phyloP scores from a whole-genome alignment of 2,888 invertebrate species.

The Metalampra italica region DNA sequence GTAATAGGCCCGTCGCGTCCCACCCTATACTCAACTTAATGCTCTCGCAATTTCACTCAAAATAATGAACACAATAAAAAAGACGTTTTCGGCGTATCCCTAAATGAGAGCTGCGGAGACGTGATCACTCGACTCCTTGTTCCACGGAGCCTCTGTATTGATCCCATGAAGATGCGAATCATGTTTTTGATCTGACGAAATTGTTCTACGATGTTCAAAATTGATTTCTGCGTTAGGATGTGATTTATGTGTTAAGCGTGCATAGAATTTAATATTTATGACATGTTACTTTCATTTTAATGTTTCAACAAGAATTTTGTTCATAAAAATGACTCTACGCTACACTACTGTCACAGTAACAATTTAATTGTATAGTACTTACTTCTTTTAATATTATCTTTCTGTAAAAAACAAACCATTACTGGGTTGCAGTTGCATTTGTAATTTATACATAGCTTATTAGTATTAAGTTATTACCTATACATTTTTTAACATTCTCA shows the following conservation, averaged over 20 bases:
- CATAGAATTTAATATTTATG: conserved; percentile 1
- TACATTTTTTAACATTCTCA: too few species aligned
- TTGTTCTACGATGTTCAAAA: conserved; percentile 52
- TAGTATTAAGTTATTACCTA: too few species aligned
- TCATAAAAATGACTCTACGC: background rate
- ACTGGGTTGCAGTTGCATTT: too few species aligned
- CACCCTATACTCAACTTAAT: conserved; percentile 77
- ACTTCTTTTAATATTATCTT: too few species aligned
- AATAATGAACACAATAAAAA: conserved; percentile 74
- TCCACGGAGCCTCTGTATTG: conserved; percentile 36
- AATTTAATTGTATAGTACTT: too few species aligned
- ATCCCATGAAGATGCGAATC: conserved; percentile 36
- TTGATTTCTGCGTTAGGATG: conserved; percentile 25
- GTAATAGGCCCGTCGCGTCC: conserved; percentile 66
- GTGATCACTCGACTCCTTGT: conserved; percentile 39
- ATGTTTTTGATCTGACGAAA: conserved; percentile 44
- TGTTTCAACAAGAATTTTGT: background rate
- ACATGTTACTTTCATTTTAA: background rate
- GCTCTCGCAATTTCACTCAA: conserved; percentile 77
- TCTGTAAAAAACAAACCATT: too few species aligned
- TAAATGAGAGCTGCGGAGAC: conserved; percentile 59
- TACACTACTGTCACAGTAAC: background rate
- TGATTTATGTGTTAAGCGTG: conserved; percentile 2
- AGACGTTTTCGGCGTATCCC: conserved; percentile 58
- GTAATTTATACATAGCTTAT: too few species aligned